Percentiles rank a stretch among this genome's conserved stretches.
Conservation (phyloP, 1,140 invertebrate genomes). For the Euwallacea fornicatus region DNA sequence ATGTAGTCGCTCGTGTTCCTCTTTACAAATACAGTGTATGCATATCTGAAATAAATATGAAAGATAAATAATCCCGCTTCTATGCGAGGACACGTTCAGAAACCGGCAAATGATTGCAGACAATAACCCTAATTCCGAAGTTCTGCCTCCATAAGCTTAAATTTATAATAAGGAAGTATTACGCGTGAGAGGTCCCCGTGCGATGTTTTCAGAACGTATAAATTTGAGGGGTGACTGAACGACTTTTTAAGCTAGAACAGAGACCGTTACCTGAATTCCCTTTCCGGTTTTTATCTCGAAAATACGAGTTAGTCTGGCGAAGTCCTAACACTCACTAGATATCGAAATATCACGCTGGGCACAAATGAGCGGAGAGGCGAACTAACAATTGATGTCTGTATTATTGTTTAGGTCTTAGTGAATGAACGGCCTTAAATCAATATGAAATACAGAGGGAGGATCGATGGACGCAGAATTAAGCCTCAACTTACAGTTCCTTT, state of each 20-base stretch:
- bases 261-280: too few relatives aligned
- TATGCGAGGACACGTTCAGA: too few relatives aligned
- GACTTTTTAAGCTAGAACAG: too few relatives aligned
- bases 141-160: too few relatives aligned
- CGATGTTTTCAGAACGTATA: too few relatives aligned
- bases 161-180: too few relatives aligned
- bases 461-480: background rate
- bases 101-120: too few relatives aligned
- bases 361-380: background rate
- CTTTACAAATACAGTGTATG: slow-evolving; percentile 66
- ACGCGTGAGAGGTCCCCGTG: too few relatives aligned
- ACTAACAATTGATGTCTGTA: slow-evolving; percentile 2
- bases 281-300: too few relatives aligned
- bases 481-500: slow-evolving; percentile 52
- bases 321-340: background rate
- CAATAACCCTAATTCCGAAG: too few relatives aligned
- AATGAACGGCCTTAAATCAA: background rate
- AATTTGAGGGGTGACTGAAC: too few relatives aligned
- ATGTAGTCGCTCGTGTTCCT: slow-evolving; percentile 60
- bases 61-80: too few relatives aligned
- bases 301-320: background rate
- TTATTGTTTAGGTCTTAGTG: slow-evolving; percentile 2
- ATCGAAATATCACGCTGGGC: background rate
- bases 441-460: background rate
- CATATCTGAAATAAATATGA: slow-evolving; percentile 49